A percentile compares a stretch with the other conserved stretches of the same genome.
These are phyloP conservation scores for Hemiprocne comata DNA, from an alignment of 2,113 vertebrate species.

Conservation along the genomic window DNA sequence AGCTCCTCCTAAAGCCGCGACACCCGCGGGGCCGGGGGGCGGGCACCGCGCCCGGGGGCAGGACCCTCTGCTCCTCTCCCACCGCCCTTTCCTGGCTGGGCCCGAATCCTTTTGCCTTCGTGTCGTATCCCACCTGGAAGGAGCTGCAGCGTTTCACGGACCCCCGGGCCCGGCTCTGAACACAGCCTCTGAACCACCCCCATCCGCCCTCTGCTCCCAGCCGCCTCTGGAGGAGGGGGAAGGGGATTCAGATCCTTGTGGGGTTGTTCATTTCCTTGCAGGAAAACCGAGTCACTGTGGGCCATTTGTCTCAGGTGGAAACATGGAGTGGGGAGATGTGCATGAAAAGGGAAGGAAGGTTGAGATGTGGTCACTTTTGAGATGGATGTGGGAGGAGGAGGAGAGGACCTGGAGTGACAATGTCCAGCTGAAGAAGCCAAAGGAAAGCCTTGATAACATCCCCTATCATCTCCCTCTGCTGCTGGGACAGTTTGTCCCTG, in stretches of 20 bases:
- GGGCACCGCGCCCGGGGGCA: not conserved
- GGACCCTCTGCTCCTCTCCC: not conserved
- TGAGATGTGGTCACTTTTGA: not conserved
- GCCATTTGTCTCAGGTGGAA: not conserved
- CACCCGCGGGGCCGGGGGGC: rapidly evolving
- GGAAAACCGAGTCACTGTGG: not conserved
- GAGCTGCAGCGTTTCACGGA: not conserved
- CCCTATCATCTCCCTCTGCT: not conserved
- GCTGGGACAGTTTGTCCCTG: not conserved
- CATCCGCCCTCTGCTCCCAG: not conserved
- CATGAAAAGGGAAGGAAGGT: not conserved
- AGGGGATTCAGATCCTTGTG: not conserved
- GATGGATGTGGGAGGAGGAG: not conserved
- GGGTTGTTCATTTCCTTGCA: not conserved
- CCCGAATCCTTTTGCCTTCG: not conserved
- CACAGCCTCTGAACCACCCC: not conserved
- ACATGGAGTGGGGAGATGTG: rapidly evolving
- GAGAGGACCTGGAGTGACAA: not conserved
- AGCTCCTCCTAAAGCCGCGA: slow-evolving; percentile 77
- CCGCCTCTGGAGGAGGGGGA: not conserved
- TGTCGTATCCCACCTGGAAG: not conserved
- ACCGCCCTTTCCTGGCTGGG: not conserved
- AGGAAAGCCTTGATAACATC: not conserved
- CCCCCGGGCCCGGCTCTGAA: not conserved
- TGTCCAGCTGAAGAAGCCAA: not conserved